These are phyloP conservation scores for Amorpha juglandis DNA, from an alignment of 2,888 invertebrate species.

Conservation along the genomic window DNA sequence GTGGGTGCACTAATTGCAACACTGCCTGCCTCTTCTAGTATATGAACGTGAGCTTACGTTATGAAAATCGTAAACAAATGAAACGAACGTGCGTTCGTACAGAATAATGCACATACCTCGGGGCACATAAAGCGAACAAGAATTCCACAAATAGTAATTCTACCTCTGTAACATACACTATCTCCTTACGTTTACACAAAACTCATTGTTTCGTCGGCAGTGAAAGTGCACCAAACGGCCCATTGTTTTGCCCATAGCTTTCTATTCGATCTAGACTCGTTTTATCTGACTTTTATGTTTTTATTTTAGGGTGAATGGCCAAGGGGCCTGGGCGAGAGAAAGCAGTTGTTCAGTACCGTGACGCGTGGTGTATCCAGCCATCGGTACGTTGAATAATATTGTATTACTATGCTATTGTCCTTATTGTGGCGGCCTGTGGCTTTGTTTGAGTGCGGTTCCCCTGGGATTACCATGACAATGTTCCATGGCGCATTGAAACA, in stretches of 20 bases:
- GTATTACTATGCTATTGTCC: slow-evolving; percentile 9
- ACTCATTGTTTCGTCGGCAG: slow-evolving; percentile 39
- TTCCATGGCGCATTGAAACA: background rate
- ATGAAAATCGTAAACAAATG: too few species aligned
- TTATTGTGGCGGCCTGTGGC: slow-evolving; percentile 2
- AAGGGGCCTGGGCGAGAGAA: slow-evolving; percentile 19
- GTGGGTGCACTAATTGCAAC: too few species aligned
- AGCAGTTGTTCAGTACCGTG: slow-evolving; percentile 25
- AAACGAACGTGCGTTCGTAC: too few species aligned
- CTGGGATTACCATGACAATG: slow-evolving; percentile 5
- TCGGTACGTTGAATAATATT: slow-evolving; percentile 19
- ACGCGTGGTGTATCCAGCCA: slow-evolving; percentile 14
- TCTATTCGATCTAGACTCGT: slow-evolving; percentile 42
- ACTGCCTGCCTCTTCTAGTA: too few species aligned
- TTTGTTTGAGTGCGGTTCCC: background rate
- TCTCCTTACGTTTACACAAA: slow-evolving; percentile 19
- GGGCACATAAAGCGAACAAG: slow-evolving; percentile 5
- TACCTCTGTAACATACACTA: background rate
- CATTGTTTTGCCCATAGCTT: slow-evolving; percentile 43
- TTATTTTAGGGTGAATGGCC: slow-evolving; percentile 23
- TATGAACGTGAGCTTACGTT: too few species aligned
- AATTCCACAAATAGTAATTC: slow-evolving; percentile 4
- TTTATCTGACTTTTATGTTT: slow-evolving; percentile 26
- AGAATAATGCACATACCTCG: background rate
- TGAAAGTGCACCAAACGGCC: slow-evolving; percentile 38